Evolutionary conservation across 1,140 invertebrate species (phyloP), one percentile per base, ranked within the genome.

Genomic region (Stratiolaelaps scimitus): DNA sequence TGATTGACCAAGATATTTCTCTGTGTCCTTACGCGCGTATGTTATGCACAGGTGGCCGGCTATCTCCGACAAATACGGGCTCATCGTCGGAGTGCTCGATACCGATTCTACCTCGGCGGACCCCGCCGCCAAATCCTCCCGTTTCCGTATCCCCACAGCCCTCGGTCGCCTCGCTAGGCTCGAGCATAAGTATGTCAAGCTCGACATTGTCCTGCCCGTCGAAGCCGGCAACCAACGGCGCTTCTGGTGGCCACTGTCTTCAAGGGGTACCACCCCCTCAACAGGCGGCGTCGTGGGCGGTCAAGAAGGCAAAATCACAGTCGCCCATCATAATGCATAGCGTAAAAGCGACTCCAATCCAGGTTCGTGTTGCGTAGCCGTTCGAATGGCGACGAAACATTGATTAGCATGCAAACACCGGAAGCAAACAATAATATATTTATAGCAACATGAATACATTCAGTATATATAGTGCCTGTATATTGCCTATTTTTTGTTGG

Each of bases 281-380:
- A 23, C 53, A 60, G 53, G 53, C 53, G 1, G 53, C 53, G 10
- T 60, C 53, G 17, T 60, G 53, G 53, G 53, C 53, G 6, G 53
- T 60, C 1, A 60, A 60, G 53, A 60, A 93, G 72, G 84, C 88
- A 17, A 71, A 72, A 28, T 72, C 72, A 17, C 72, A 72, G 43
- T 71, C 71, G 34, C 90, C 89, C 0, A 89, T 94, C 66, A 92
- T 94, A 40, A 93, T 94, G 90, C 90, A 94, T 73, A 90, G 88
- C 26, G 92, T 94, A 1, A 92, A 91, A 73, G 91, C 88, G 78
- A 92, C 88, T 0, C 88, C 91, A 75, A 71, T 73, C 17, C 69
- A 48, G 29, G 64, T 45, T 30, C n/a, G 17, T 28, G n/a, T n/a
- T n/a, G n/a, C n/a, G n/a, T 40, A 40, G 34, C 34, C 34, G 34